phyloP scores from a whole-genome alignment of 53 echinoderm and acorn worm species.

The Arbacia lixula region DNA sequence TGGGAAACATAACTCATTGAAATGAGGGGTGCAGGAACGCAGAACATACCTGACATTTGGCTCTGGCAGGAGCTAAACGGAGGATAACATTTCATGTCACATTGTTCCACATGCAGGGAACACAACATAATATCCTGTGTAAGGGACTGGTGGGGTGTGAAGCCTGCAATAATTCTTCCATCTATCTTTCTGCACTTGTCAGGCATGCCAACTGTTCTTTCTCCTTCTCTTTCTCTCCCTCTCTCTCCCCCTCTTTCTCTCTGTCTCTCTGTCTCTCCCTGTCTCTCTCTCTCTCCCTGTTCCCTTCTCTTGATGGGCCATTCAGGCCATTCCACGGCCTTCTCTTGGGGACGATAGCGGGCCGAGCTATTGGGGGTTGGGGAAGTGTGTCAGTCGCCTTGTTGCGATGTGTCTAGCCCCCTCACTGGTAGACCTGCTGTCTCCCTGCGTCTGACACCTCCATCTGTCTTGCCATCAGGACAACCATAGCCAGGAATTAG shows the following conservation, averaged over 20 bases:
- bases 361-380: slow-evolving; percentile 26
- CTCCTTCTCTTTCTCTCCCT: slow-evolving; percentile 18
- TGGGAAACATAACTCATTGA: slow-evolving; percentile 4
- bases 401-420: slow-evolving; percentile 12
- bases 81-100: slow-evolving; percentile 38
- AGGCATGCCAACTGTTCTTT: slow-evolving; percentile 26
- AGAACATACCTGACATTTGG: background rate
- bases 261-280: no score
- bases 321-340: slow-evolving; percentile 6
- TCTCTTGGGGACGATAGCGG: slow-evolving; percentile 23
- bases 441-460: slow-evolving; percentile 42
- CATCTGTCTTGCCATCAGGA: slow-evolving; percentile 26
- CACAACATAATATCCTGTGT: slow-evolving; percentile 40
- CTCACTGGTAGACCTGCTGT: slow-evolving; percentile 29
- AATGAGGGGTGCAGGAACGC: background rate
- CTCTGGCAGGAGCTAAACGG: background rate
- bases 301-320: no score
- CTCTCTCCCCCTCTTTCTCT: background rate
- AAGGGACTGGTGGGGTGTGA: slow-evolving; percentile 43
- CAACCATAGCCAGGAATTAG: no score
- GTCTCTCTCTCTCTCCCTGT: slow-evolving; percentile 30
- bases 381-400: slow-evolving; percentile 18
- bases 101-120: slow-evolving; percentile 19
- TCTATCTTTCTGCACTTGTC: slow-evolving; percentile 6
- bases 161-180: slow-evolving; percentile 37